phyloP scores from a whole-genome alignment of 2,797 vertebrate species.

The Halcyon badia region DNA sequence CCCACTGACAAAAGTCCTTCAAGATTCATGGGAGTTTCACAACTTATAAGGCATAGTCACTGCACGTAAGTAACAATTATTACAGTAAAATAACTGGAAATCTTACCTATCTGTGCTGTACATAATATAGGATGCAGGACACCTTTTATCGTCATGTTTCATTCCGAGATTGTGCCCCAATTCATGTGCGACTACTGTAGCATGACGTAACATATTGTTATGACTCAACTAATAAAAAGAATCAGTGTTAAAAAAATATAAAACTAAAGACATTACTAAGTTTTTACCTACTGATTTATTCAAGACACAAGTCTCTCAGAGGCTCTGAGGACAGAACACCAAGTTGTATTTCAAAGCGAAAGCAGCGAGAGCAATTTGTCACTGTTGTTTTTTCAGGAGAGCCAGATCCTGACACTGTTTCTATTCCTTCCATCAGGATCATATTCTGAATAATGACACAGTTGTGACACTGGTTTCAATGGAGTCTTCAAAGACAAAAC shows the following conservation, averaged over 20 bases:
- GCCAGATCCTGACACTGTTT: background rate
- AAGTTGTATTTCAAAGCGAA: background rate
- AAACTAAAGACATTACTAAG: background rate
- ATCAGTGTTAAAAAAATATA: background rate
- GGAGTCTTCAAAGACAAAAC: background rate
- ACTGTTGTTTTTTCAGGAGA: background rate
- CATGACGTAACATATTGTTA: conserved; percentile 56
- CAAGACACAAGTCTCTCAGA: background rate
- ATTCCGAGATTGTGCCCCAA: conserved; percentile 92
- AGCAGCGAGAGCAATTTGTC: background rate
- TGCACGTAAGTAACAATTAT: background rate
- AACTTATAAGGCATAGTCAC: background rate
- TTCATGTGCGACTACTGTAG: conserved; percentile 89
- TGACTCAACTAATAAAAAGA: conserved; percentile 57
- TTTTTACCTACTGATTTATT: background rate
- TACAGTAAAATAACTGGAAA: background rate
- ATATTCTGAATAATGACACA: background rate
- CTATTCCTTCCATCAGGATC: background rate
- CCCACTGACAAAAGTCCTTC: background rate
- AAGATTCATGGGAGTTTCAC: background rate
- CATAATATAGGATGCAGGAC: conserved; percentile 84
- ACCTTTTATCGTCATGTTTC: conserved; percentile 81
- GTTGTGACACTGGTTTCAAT: background rate
- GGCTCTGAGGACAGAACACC: background rate
- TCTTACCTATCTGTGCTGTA: conserved; percentile 78